Conservation (phyloP, 2,113 vertebrate genomes). For the Tupaia tana region DNA sequence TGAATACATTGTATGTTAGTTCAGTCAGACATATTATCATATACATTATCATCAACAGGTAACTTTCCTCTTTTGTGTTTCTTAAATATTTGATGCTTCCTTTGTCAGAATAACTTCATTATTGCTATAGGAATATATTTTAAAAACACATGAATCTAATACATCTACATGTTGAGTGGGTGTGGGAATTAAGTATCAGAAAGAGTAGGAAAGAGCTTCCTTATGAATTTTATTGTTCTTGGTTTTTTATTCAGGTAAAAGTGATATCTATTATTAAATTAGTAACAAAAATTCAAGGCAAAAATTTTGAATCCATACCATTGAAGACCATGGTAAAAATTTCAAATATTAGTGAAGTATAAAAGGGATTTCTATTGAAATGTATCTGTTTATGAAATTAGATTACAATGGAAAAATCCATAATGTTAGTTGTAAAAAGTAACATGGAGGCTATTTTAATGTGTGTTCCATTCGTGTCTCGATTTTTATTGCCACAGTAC, state of each 20-base stretch:
- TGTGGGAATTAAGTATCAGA: background rate
- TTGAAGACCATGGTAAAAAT: background rate
- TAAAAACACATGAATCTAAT: background rate
- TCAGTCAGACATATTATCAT: too few relatives aligned
- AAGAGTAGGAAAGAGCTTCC: background rate
- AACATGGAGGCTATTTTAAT: background rate
- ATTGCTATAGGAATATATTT: background rate
- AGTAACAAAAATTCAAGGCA: background rate
- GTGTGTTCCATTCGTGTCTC: background rate
- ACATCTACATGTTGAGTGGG: background rate
- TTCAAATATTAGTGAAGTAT: background rate
- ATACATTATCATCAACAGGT: too few relatives aligned
- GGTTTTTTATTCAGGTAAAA: background rate
- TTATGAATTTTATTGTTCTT: background rate
- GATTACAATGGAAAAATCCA: background rate
- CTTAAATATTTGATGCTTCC: too few relatives aligned
- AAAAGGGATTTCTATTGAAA: background rate
- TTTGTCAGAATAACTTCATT: background rate
- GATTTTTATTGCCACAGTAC: background rate
- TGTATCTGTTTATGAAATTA: background rate
- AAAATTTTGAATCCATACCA: background rate
- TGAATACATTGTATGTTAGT: too few relatives aligned
- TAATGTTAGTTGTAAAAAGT: background rate
- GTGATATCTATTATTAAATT: background rate
- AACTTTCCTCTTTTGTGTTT: too few relatives aligned